phyloP scores from a whole-genome alignment of 2,888 invertebrate genomes.

The Eristalis pertinax region DNA sequence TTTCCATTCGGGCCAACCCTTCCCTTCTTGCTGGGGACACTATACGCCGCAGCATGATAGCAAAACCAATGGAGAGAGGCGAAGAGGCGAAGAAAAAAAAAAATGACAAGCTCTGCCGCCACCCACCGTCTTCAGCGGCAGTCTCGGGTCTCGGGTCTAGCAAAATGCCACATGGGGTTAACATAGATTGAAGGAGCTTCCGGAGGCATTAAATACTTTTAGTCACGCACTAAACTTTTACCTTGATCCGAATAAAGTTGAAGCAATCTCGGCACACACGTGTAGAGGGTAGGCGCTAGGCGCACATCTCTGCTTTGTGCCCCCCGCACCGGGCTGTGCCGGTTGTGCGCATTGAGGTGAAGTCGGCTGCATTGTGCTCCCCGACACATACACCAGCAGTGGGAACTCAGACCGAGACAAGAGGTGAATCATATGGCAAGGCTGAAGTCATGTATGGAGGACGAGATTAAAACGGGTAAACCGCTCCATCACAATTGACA shows the following conservation, averaged over 20 bases:
- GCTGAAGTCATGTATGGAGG: neutral
- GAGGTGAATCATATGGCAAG: neutral
- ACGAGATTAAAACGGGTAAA: neutral
- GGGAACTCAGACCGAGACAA: neutral
- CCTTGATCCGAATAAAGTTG: constrained; percentile 72
- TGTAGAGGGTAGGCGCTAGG: neutral
- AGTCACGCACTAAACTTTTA: constrained; percentile 79
- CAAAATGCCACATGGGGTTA: constrained; percentile 74
- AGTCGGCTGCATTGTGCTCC: constrained; percentile 11
- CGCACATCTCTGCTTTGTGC: neutral
- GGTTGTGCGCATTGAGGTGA: neutral
- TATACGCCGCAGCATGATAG: constrained; percentile 24
- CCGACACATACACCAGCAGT: neutral
- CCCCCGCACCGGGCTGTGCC: neutral
- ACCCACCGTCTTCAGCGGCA: constrained; percentile 23
- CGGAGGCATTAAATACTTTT: constrained; percentile 80
- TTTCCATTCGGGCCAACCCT: neutral
- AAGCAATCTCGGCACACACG: constrained; percentile 38
- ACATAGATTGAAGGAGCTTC: constrained; percentile 81
- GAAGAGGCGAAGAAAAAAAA: neutral
- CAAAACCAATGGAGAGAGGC: neutral
- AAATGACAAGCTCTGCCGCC: constrained; percentile 1
- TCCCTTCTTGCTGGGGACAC: constrained; percentile 34
- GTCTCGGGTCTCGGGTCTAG: constrained; percentile 24
- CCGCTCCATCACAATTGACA: constrained; percentile 16